Evolutionary conservation across 2,888 invertebrate genomes (phyloP).

Genomic region (Tineola bisselliella): DNA sequence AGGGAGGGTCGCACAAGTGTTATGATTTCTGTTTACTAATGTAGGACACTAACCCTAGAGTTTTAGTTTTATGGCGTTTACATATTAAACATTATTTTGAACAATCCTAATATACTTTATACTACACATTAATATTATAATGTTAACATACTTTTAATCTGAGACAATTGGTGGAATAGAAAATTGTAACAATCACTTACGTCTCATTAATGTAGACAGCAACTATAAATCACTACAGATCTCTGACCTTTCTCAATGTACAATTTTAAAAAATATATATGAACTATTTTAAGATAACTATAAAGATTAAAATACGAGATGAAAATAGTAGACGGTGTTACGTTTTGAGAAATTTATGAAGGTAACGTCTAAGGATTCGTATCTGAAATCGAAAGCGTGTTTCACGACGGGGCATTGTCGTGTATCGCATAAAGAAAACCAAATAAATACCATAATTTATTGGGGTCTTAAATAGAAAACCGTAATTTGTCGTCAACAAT

Average conservation of each 20-base stretch:
- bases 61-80: not conserved
- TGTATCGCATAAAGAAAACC: conserved; percentile 22
- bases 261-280: too few relatives aligned
- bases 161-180: too few relatives aligned
- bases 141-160: too few relatives aligned
- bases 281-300: too few relatives aligned
- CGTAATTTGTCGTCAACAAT: conserved; percentile 51
- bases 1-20: not conserved
- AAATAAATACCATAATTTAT: conserved; percentile 42
- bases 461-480: conserved; percentile 39
- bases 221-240: too few relatives aligned
- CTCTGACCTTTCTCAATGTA: too few relatives aligned
- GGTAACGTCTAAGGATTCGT: not conserved
- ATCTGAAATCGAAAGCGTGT: not conserved
- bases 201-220: too few relatives aligned
- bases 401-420: conserved; percentile 7
- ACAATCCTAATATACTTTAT: not conserved
- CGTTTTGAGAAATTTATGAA: not conserved
- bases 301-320: too few relatives aligned
- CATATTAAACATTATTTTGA: not conserved
- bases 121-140: not conserved
- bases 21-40: conserved; percentile 1
- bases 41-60: not conserved
- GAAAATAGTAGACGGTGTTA: not conserved
- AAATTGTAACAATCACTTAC: too few relatives aligned